Evolutionary conservation across 2,888 invertebrate species (phyloP), one percentile per base, ranked within the genome.

Genomic region (Chirona hameri): DNA sequence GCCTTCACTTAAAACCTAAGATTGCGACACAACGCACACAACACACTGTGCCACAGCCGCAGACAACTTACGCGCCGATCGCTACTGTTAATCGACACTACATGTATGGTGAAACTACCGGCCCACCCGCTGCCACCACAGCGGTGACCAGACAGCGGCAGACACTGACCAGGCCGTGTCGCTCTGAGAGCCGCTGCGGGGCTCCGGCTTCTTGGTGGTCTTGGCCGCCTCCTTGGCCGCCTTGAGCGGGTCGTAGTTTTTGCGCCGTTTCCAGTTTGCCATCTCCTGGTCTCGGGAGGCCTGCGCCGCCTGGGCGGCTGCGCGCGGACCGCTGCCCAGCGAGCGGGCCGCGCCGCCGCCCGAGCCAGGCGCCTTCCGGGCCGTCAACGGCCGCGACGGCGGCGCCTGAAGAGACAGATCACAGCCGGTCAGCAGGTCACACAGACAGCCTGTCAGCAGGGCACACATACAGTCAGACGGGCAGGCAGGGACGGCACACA

Each of bases 171-270:
- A 76, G 76, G 76, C 46, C 9, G 76, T 24, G 24, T 76, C 76
- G 46, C 76, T 76, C 76, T 76, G 76, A 1, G 76, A 76, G 24
- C 76, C 76, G 21, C 76, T 10, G 24, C 76, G 14, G 81, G 83
- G 84, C 48, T 83, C 84, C 21, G 29, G 80, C 39, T 83, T 79
- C 81, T 88, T 88, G 82, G 85, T 85, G 86, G 91, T 92, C 39
- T 39, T 39, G n/a, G n/a, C n/a, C 46, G 94, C 96, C 87, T 96
- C 95, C 31, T 95, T 95, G 0, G 97, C 97, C 0, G 97, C 95
- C 88, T 94, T 95, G 92, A 95, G 93, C 52, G 98, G 98, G 89
- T 98, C 97, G 89, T 98, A 98, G 86, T 95, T 96, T 86, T 97
- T 97, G 84, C 98, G 90, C 83, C 98, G 91, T 87, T 97, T 95